A percentile compares a stretch with the other conserved stretches of the same genome.
Evolutionary conservation across 2,888 invertebrate genomes (phyloP).

Genomic region (Drosophila aldrichi): DNA sequence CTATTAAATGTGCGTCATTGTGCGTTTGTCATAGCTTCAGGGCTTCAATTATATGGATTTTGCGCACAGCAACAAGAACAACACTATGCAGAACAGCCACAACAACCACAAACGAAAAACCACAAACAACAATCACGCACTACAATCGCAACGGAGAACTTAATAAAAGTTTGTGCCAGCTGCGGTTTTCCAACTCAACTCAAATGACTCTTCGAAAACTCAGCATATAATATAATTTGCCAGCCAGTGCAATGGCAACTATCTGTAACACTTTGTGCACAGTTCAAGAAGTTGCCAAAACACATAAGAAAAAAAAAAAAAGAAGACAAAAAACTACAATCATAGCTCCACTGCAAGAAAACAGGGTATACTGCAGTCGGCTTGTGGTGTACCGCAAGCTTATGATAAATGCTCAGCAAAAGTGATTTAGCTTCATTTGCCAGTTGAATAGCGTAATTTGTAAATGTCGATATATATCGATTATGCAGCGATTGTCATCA

Average conservation of each 20-base stretch:
- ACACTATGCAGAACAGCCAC: background rate
- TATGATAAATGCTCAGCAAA: background rate
- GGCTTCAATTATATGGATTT: slow-evolving; percentile 67
- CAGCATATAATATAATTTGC: slow-evolving; percentile 3
- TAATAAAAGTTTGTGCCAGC: slow-evolving; percentile 37
- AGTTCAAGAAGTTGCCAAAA: slow-evolving; percentile 3
- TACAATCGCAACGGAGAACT: slow-evolving; percentile 30
- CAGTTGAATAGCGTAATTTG: too few species aligned
- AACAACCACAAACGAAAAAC: slow-evolving; percentile 12
- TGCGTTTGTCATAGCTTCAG: slow-evolving; percentile 44
- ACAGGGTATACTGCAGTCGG: slow-evolving; percentile 2
- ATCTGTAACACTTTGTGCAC: background rate
- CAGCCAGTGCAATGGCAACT: background rate
- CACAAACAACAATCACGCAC: slow-evolving; percentile 30
- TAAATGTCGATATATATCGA: background rate
- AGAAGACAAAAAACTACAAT: background rate
- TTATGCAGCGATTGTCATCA: background rate
- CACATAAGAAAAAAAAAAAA: background rate
- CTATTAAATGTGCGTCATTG: background rate
- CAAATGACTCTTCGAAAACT: slow-evolving; percentile 7
- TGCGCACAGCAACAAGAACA: slow-evolving; percentile 15
- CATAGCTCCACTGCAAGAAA: background rate
- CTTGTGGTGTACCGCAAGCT: too few species aligned
- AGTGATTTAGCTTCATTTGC: background rate
- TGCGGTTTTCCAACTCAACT: slow-evolving; percentile 11